Base-by-base conservation (phyloP, 1,140 invertebrate species). In the Medauroidea extradentata region DNA sequence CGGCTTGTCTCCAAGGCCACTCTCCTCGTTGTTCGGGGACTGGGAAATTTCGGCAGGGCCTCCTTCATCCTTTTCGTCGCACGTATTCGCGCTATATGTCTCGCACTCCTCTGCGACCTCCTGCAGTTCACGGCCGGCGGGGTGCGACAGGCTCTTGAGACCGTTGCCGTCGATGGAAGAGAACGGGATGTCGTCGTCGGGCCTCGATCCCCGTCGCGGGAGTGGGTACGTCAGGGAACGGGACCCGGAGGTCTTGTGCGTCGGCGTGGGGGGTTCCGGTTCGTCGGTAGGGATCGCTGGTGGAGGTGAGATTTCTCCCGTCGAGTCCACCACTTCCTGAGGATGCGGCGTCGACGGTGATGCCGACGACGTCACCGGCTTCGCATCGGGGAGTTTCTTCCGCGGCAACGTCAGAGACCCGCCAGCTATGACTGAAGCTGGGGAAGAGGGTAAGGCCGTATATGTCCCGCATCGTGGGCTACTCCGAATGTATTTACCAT, bases 261-360 rank as follows among this genome's bases (percentile, higher is more conserved):
- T 16, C 4, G n/a, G 18, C 18, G 21, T 14, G 14, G 2, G 41
- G 16, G 39, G 18, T 24, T 24, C 51, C 21, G 56, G 54, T 63
- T 83, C 82, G 53, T 80, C 81, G 1, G 81, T 82, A 0, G 81
- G 81, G 2, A 83, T 80, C 0, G 81, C 82, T n/a, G n/a, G n/a
- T 11, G 29, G 29, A 34, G 29, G 29, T 7, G 29, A 11, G 29
- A 4, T 34, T 11, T 34, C 29, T 34, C 5, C 29, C 29, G 29
- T 4, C 7, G 81, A 82, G 65, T 84, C 82, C 2, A 83, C 76
- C 42, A 80, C 82, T 11, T 34, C 29, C 29, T 34, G 29, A 11
- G 29, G 29, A 4, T 34, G 29, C 2, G 81, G 79, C 16, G 80
- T 79, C 14, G 81, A 82, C 14, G 69, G 70, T 53, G 72, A 74